Conservation (phyloP, 2,113 vertebrate species). For the Anolis carolinensis region DNA sequence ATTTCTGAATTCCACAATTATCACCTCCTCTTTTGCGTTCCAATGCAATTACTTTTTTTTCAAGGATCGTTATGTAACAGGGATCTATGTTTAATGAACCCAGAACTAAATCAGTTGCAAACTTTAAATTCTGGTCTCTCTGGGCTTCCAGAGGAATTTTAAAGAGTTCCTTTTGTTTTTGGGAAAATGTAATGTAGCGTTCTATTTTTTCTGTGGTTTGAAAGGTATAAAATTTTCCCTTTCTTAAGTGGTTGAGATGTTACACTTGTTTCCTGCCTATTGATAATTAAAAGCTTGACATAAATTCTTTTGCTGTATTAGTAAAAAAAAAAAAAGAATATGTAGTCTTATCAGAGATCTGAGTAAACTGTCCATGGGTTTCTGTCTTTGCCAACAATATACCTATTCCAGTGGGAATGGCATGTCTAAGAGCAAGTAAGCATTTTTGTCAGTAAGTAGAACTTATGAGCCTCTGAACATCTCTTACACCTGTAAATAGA, state of each 20-base stretch:
- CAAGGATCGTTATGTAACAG: neutral
- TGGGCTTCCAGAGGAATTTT: neutral
- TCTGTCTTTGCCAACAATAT: neutral
- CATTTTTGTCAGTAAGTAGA: neutral
- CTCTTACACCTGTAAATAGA: neutral
- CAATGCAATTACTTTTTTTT: rapidly evolving
- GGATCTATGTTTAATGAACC: neutral
- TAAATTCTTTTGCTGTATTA: neutral
- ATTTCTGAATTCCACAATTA: neutral
- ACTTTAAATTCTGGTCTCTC: neutral
- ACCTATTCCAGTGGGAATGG: neutral
- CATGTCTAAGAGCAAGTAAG: neutral
- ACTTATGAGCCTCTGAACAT: neutral
- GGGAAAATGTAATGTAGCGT: neutral
- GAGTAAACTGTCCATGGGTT: neutral
- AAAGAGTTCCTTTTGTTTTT: neutral
- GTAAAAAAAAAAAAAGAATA: neutral
- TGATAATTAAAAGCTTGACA: neutral
- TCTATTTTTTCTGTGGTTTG: neutral
- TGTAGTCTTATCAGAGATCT: neutral
- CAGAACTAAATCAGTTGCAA: neutral
- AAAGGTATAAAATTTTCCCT: neutral
- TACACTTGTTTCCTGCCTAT: neutral
- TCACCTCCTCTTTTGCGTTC: neutral
- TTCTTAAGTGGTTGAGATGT: neutral